A percentile compares a stretch with the other conserved stretches of the same genome.
Conservation (phyloP, 2,888 invertebrate genomes). For the Ariolimax columbianus region DNA sequence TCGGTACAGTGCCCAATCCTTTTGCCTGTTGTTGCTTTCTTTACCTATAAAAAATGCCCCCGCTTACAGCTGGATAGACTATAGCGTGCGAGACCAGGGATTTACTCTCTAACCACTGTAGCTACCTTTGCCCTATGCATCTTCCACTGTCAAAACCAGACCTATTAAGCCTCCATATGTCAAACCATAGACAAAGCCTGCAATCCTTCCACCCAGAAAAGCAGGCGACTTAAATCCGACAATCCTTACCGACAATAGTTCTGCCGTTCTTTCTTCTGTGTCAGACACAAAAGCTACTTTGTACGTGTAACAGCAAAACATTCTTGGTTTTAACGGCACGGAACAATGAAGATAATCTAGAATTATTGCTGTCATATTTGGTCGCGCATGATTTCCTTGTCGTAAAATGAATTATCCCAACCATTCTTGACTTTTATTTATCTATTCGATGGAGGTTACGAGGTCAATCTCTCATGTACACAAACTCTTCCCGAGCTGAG, state of each 20-base stretch:
- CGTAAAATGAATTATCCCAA: neutral
- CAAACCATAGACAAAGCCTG: neutral
- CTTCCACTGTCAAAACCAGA: neutral
- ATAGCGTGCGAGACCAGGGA: no score
- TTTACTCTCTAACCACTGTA: no score
- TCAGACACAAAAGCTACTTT: neutral
- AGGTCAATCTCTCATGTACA: no score
- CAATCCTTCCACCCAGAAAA: neutral
- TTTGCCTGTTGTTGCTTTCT: no score
- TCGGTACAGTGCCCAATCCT: no score
- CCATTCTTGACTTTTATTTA: neutral
- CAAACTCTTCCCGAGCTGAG: no score
- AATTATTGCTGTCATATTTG: neutral
- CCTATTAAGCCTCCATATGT: neutral
- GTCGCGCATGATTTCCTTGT: neutral
- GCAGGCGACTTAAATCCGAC: neutral
- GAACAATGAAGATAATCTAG: neutral
- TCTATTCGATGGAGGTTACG: neutral
- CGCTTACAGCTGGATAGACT: no score
- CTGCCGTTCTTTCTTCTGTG: neutral
- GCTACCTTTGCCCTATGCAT: neutral
- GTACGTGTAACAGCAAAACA: conserved; percentile 1
- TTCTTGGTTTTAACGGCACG: neutral
- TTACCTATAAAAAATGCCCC: no score
- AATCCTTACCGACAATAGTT: neutral